Base-by-base conservation (phyloP, 2,888 invertebrate genomes). In the Diploptera punctata region DNA sequence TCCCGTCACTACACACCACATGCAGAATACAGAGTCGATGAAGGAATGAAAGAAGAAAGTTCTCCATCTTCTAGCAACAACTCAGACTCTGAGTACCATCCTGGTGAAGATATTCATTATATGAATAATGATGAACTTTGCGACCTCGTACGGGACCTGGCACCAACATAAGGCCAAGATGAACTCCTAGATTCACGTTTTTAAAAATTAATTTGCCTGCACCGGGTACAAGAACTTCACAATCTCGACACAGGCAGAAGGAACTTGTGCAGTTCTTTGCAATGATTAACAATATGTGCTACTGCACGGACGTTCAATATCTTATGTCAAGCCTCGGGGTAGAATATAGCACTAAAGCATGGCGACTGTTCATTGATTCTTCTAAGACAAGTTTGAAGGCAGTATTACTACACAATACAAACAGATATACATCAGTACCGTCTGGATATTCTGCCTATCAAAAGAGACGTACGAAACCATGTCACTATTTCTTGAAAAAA, bases 381-480 rank as follows among this genome's bases (percentile, higher is more conserved):
- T 57, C 24, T 57, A 57, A 29, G n/a, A 57, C 24, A 57, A 57
- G 57, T 57, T 57, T 57, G 26, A 57, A 33, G 33, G 33, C 33
- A 33, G 33, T 33, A 10, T 33, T 33, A 10, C 10, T 33, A 33
- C 33, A 10, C 10, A 33, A 33, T n/a, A n/a, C n/a, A n/a, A n/a
- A n/a, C n/a, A n/a, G n/a, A n/a, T n/a, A n/a, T n/a, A n/a, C n/a
- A n/a, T n/a, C n/a, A n/a, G n/a, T n/a, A n/a, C n/a, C n/a, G n/a
- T n/a, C n/a, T n/a, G n/a, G n/a, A n/a, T n/a, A n/a, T n/a, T n/a
- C n/a, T n/a, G n/a, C n/a, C n/a, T n/a, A n/a, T n/a, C n/a, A n/a
- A n/a, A n/a, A n/a, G n/a, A n/a, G n/a, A n/a, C n/a, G n/a, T n/a
- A n/a, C n/a, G n/a, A n/a, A n/a, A n/a, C n/a, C n/a, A n/a, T n/a